These are phyloP conservation scores for Orientallactaga sibirica DNA, from an alignment of 2,797 vertebrate genomes.

Conservation along the genomic window DNA sequence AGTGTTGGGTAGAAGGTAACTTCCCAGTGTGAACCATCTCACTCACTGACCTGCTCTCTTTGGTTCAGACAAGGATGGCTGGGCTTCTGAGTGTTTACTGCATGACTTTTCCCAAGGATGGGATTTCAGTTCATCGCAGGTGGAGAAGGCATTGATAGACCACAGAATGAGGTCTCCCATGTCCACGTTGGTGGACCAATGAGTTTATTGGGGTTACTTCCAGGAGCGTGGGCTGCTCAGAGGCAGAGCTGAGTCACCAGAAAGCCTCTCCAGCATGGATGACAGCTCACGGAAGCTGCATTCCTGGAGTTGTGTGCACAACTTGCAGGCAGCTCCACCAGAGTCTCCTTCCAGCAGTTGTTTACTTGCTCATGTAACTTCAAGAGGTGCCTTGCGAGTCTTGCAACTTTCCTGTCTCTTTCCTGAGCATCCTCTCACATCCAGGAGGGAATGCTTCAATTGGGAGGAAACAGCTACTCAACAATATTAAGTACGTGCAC, in stretches of 20 bases:
- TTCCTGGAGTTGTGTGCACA: background rate
- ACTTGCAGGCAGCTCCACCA: background rate
- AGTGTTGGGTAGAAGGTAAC: too few relatives aligned
- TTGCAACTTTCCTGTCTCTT: background rate
- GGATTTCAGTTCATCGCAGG: background rate
- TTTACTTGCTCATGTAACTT: background rate
- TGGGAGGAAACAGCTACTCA: background rate
- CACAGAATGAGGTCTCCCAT: background rate
- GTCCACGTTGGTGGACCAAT: background rate
- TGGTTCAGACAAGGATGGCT: background rate
- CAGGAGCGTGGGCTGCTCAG: background rate
- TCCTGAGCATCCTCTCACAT: background rate
- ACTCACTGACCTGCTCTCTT: background rate
- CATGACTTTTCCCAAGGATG: background rate
- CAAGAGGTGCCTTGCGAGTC: background rate
- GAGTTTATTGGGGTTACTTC: background rate
- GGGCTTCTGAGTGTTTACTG: background rate
- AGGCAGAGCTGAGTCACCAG: background rate
- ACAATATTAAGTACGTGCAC: background rate
- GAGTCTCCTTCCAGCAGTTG: background rate
- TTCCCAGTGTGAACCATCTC: fast-evolving
- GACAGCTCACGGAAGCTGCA: background rate
- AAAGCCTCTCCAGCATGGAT: background rate
- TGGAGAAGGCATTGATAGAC: background rate
- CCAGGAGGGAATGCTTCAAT: background rate